A percentile compares a stretch with the other conserved stretches of the same genome.
phyloP scores from a whole-genome alignment of 1,140 invertebrate genomes.

The Thalassaphorura encarpata region DNA sequence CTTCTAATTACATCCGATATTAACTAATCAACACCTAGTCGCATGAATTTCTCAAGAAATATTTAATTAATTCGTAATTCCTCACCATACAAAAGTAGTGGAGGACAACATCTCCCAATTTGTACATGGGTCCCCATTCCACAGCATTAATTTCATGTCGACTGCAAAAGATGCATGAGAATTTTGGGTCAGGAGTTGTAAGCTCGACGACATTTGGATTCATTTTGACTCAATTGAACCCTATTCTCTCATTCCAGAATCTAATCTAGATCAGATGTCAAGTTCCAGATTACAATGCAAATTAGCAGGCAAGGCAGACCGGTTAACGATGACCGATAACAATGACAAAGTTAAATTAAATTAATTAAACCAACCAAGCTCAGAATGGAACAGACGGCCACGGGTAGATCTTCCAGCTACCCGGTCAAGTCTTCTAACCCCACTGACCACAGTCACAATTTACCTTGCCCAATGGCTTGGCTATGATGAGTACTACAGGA shows the following conservation, averaged over 20 bases:
- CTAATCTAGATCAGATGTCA: not conserved
- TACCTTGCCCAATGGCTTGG: too few species aligned
- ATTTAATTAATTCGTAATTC: not conserved
- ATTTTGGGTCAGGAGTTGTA: not conserved
- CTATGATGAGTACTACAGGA: too few species aligned
- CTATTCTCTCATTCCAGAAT: not conserved
- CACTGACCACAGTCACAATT: too few species aligned
- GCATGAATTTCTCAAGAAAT: too few species aligned
- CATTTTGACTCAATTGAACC: conserved; percentile 16
- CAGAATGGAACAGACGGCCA: too few species aligned
- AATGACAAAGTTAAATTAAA: not conserved
- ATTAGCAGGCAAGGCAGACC: not conserved
- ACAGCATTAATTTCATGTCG: conserved; percentile 12
- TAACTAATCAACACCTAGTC: not conserved
- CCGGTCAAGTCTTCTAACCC: too few species aligned
- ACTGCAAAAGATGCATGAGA: conserved; percentile 20
- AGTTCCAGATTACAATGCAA: not conserved
- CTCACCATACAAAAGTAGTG: conserved; percentile 32
- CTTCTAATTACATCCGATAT: too few species aligned
- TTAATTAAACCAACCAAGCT: too few species aligned
- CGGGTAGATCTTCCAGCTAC: too few species aligned
- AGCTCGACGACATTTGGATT: conserved; percentile 20
- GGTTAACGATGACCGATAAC: not conserved
- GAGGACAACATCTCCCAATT: conserved; percentile 9
- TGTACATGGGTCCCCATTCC: conserved; percentile 26